phyloP scores from a whole-genome alignment of 2,797 vertebrate species.

The Thaleichthys pacificus region DNA sequence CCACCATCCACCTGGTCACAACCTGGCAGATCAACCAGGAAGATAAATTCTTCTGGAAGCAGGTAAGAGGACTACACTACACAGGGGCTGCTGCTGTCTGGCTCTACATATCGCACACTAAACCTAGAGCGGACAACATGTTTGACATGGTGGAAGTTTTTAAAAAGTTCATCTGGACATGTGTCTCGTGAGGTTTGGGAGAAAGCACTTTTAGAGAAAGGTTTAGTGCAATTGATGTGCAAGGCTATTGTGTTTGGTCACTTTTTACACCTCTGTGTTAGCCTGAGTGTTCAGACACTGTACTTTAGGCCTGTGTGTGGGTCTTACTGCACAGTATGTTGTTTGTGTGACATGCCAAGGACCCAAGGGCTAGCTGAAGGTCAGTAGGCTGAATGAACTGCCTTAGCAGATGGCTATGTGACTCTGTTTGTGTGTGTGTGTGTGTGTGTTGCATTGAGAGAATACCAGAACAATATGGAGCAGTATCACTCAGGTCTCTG shows the following conservation, averaged over 20 bases:
- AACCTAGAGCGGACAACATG: no score
- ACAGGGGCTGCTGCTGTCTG: no score
- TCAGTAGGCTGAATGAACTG: conserved; percentile 63
- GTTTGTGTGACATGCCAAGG: conserved; percentile 67
- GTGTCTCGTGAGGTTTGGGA: no score
- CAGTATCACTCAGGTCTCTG: conserved; percentile 71
- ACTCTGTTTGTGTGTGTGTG: conserved; percentile 28
- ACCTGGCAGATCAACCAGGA: conserved; percentile 86
- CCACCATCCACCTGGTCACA: conserved; percentile 84
- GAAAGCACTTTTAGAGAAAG: no score
- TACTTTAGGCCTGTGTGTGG: conserved; percentile 22
- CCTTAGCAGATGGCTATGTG: conserved; percentile 26
- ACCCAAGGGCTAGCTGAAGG: conserved; percentile 67
- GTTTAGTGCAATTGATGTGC: no score
- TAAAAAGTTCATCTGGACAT: no score
- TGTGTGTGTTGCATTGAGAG: conserved; percentile 54
- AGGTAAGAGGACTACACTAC: conserved; percentile 72
- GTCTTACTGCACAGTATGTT: conserved; percentile 55
- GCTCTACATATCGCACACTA: no score
- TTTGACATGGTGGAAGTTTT: no score
- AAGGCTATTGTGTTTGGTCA: no score
- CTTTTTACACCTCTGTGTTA: neutral
- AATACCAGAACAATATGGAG: conserved; percentile 65
- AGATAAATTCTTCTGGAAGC: conserved; percentile 90
- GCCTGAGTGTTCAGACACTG: conserved; percentile 32